These are phyloP conservation scores for Drosophila paranaensis DNA, from an alignment of 2,888 invertebrate genomes.

Conservation along the genomic window DNA sequence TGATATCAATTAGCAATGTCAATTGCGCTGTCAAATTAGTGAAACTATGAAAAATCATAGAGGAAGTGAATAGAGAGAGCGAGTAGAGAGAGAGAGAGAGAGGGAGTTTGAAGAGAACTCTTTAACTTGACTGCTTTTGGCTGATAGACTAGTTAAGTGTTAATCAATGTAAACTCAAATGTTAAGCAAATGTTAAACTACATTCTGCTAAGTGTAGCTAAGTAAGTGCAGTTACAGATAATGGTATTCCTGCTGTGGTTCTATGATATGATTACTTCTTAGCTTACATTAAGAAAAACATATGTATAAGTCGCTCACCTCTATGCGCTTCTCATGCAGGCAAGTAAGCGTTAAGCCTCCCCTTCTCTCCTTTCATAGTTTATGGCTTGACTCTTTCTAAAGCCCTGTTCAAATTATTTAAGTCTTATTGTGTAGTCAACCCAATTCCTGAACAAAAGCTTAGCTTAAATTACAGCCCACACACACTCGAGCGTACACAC, in stretches of 20 bases:
- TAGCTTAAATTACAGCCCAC: slow-evolving; percentile 62
- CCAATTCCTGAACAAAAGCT: slow-evolving; percentile 26
- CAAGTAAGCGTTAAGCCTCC: neutral
- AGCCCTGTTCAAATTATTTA: slow-evolving; percentile 23
- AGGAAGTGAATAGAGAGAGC: neutral
- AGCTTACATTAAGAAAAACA: too few relatives aligned
- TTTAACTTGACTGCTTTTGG: neutral
- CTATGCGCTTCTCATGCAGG: neutral
- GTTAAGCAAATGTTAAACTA: neutral
- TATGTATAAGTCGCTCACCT: neutral
- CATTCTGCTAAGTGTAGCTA: neutral
- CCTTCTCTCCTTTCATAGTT: neutral
- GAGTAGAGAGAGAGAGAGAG: neutral
- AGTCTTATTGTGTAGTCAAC: slow-evolving; percentile 13
- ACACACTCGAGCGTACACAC: slow-evolving; percentile 24
- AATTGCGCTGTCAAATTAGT: slow-evolving; percentile 13
- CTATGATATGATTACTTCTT: neutral
- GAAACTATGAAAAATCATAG: neutral
- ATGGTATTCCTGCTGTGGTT: too few relatives aligned
- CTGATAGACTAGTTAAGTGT: neutral
- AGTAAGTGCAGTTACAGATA: too few relatives aligned
- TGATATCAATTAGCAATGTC: slow-evolving; percentile 24
- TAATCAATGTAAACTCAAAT: neutral
- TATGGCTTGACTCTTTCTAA: neutral
- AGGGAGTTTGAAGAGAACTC: too few relatives aligned